Evolutionary conservation across 1,140 invertebrate genomes (phyloP).

Genomic region (Lutraria rhynchaena): DNA sequence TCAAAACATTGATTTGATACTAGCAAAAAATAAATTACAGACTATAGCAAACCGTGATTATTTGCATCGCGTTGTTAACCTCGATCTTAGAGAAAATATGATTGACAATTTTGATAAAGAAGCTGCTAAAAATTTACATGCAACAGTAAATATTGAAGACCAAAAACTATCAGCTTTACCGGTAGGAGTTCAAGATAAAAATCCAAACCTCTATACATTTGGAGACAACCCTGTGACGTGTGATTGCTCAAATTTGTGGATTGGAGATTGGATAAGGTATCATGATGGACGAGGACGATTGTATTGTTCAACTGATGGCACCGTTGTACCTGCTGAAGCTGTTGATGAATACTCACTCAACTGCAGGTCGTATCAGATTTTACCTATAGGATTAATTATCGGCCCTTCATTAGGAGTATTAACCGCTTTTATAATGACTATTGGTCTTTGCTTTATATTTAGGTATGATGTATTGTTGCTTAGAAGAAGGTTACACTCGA

Average conservation of each 20-base stretch:
- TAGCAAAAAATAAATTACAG: conserved; percentile 15
- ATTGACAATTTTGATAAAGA: background rate
- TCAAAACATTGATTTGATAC: conserved; percentile 28
- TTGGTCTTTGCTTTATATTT: background rate
- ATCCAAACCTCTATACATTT: conserved; percentile 11
- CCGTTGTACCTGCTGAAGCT: conserved; percentile 25
- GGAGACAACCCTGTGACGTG: conserved; percentile 11
- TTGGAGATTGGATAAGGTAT: conserved; percentile 34
- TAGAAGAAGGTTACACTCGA: background rate
- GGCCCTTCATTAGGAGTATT: background rate
- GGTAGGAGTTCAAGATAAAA: background rate
- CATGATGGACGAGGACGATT: background rate
- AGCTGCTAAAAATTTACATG: background rate
- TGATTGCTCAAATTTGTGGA: conserved; percentile 38
- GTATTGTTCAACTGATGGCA: background rate
- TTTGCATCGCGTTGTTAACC: conserved; percentile 5
- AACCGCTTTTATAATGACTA: background rate
- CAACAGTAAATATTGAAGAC: background rate
- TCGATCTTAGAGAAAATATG: conserved; percentile 8
- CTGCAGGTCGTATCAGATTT: background rate
- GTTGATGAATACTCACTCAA: background rate
- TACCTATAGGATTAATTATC: background rate
- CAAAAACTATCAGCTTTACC: conserved; percentile 1
- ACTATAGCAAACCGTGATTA: conserved; percentile 15
- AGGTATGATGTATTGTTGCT: conserved; percentile 5